Percentiles rank a stretch among this genome's conserved stretches.
phyloP scores from a whole-genome alignment of 2,888 invertebrate species.

The Hemaris fuciformis region DNA sequence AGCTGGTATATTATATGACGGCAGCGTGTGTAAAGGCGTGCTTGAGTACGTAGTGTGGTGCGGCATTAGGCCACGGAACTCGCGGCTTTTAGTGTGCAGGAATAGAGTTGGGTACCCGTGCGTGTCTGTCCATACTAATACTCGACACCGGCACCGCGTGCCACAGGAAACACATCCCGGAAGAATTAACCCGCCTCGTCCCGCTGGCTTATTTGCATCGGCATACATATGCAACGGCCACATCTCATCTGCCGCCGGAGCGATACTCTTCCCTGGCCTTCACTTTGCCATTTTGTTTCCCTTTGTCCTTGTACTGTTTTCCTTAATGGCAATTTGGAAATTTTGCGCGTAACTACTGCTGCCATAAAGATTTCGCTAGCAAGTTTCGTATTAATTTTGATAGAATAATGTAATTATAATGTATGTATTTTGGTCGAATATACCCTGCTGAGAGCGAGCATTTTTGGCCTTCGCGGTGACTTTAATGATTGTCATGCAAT shows the following conservation, averaged over 20 bases:
- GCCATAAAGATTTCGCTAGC: too few relatives aligned
- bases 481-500: background rate
- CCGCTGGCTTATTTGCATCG: conserved; percentile 62
- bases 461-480: background rate
- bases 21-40: background rate
- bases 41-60: background rate
- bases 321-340: background rate
- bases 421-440: background rate
- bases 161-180: conserved; percentile 78
- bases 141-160: conserved; percentile 32
- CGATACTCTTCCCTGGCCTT: conserved; percentile 1
- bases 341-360: background rate
- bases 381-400: too few relatives aligned
- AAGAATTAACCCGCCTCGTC: conserved; percentile 67
- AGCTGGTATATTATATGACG: background rate
- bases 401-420: too few relatives aligned
- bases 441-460: too few relatives aligned
- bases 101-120: conserved; percentile 19
- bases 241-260: conserved; percentile 8
- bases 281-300: background rate
- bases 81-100: background rate
- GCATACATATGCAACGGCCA: conserved; percentile 46
- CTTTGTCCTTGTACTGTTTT: background rate
- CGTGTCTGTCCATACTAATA: conserved; percentile 65
- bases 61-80: background rate